phyloP scores from a whole-genome alignment of 35 echinoderm and acorn worm species.

The Chiridota heheva region DNA sequence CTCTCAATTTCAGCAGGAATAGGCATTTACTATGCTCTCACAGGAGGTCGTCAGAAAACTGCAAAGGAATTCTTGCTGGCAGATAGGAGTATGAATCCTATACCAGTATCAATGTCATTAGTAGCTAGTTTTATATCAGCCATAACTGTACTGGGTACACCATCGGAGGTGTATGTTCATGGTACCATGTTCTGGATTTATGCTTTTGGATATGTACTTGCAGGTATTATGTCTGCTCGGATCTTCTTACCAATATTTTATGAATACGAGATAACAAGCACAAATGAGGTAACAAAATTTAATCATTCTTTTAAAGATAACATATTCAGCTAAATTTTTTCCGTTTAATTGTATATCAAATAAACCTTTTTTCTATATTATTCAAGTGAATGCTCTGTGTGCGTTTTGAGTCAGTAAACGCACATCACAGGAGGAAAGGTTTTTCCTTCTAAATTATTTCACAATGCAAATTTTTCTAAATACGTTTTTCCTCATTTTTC shows the following conservation, averaged over 20 bases:
- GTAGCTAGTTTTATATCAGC: slow-evolving; percentile 74
- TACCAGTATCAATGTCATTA: slow-evolving; percentile 57
- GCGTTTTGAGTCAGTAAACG: too few species aligned
- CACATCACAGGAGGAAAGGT: too few species aligned
- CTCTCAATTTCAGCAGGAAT: slow-evolving; percentile 48
- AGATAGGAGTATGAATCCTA: slow-evolving; percentile 47
- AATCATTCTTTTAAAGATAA: too few species aligned
- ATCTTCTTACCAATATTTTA: slow-evolving; percentile 63
- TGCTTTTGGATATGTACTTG: slow-evolving; percentile 25
- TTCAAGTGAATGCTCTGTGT: too few species aligned
- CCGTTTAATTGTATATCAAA: too few species aligned
- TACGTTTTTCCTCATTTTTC: too few species aligned
- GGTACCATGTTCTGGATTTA: slow-evolving; percentile 54
- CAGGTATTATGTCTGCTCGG: slow-evolving; percentile 28
- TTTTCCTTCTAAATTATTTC: too few species aligned
- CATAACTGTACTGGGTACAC: slow-evolving; percentile 54
- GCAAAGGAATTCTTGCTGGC: slow-evolving; percentile 54
- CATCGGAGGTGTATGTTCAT: slow-evolving; percentile 55
- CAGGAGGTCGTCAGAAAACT: slow-evolving; percentile 40
- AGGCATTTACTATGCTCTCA: slow-evolving; percentile 60
- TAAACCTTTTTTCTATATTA: too few species aligned
- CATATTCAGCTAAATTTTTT: too few species aligned
- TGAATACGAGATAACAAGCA: slow-evolving; percentile 49
- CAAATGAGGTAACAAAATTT: slow-evolving; percentile 68
- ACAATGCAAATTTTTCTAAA: too few species aligned